Percentiles rank a stretch among this genome's conserved stretches.
Conservation (phyloP, 37 sponge, comb jelly and placozoan genomes). For the Oopsacas minuta region DNA sequence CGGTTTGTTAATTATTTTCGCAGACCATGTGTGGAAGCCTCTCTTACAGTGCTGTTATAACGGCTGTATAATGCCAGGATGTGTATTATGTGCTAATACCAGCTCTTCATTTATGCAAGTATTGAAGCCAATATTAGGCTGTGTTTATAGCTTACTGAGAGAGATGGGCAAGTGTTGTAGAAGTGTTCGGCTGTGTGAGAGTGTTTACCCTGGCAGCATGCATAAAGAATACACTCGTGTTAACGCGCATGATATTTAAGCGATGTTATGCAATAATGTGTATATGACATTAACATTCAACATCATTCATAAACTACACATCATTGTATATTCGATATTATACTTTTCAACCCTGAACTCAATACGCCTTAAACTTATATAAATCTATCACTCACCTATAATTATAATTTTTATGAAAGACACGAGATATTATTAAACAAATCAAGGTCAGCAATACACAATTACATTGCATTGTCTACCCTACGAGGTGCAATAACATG, state of each 20-base stretch:
- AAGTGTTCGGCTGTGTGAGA: not conserved
- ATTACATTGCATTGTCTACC: not conserved
- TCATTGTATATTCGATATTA: not conserved
- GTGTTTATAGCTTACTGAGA: not conserved
- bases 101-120: not conserved
- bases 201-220: not conserved
- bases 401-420: not conserved
- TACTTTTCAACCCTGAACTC: not conserved
- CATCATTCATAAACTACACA: no score
- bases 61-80: not conserved
- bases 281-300: not conserved
- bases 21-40: slow-evolving; percentile 6
- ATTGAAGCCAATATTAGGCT: not conserved
- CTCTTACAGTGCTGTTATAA: not conserved
- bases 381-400: not conserved
- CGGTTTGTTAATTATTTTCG: not conserved
- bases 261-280: not conserved
- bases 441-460: no score
- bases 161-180: not conserved
- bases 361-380: not conserved
- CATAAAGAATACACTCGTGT: not conserved
- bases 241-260: not conserved
- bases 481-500: not conserved
- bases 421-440: no score
- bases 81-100: not conserved